Conservation (phyloP, 1,140 invertebrate genomes). For the Bombus difficillimus region DNA sequence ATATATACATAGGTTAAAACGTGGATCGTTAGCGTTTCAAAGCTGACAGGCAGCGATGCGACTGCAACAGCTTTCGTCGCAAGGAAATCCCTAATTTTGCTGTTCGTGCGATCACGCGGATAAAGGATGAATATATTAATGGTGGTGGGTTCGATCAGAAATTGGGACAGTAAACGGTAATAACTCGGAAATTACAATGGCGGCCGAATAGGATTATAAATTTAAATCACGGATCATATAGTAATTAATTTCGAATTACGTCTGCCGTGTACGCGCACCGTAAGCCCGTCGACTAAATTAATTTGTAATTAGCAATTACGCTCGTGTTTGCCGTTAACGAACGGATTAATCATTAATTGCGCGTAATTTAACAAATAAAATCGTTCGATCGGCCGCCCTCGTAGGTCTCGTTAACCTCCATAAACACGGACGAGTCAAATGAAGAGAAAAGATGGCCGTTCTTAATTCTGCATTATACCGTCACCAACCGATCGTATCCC, state of each 20-base stretch:
- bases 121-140: constrained; percentile 55
- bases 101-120: constrained; percentile 11
- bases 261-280: constrained; percentile 28
- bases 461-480: not conserved
- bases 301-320: constrained; percentile 64
- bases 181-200: constrained; percentile 56
- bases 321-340: constrained; percentile 47
- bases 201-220: constrained; percentile 66
- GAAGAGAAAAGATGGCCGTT: not conserved
- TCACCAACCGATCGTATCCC: not conserved
- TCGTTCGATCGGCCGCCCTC: not conserved
- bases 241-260: constrained; percentile 69
- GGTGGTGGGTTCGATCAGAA: constrained; percentile 48
- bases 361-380: constrained; percentile 49
- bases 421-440: no score
- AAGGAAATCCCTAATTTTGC: constrained; percentile 51
- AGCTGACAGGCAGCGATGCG: fast-evolving
- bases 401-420: not conserved
- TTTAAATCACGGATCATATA: constrained; percentile 67
- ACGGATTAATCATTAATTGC: constrained; percentile 51
- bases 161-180: constrained; percentile 63
- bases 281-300: constrained; percentile 60
- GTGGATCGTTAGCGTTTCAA: not conserved
- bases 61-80: not conserved
- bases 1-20: not conserved